These are phyloP conservation scores for Cichlasoma orientale DNA, from an alignment of 2,797 vertebrate genomes.

Conservation along the genomic window DNA sequence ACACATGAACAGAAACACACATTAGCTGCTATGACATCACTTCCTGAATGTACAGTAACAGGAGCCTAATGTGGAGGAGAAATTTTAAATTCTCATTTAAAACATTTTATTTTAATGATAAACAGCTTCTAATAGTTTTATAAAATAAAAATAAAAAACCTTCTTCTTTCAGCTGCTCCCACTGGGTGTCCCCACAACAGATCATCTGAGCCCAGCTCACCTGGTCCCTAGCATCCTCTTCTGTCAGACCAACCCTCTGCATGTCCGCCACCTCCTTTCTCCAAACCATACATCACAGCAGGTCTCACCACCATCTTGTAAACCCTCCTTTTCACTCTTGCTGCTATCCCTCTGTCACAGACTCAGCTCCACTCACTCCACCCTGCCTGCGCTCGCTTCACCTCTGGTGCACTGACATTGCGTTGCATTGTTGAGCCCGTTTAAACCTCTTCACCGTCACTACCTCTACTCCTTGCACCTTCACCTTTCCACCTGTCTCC, in stretches of 20 bases:
- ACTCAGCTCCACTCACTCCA: background rate
- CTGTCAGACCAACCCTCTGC: background rate
- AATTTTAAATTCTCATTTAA: no score
- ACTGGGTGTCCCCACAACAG: background rate
- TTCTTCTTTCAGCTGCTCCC: background rate
- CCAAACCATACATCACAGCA: background rate
- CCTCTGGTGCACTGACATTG: background rate
- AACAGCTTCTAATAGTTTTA: background rate
- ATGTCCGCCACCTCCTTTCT: background rate
- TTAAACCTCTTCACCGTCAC: background rate
- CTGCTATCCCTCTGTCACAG: background rate
- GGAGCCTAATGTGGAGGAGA: background rate
- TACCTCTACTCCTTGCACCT: background rate
- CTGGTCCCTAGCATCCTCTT: background rate
- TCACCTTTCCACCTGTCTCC: background rate
- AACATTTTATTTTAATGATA: background rate
- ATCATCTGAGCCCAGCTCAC: background rate
- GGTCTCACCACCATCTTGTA: background rate
- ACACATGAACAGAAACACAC: background rate
- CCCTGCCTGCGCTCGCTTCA: background rate
- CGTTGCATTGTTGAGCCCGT: background rate
- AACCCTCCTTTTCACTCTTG: background rate
- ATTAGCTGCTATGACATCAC: background rate
- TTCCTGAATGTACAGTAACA: background rate
- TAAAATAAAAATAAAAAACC: background rate